Evolutionary conservation across 1,140 invertebrate genomes (phyloP), one percentile per base, ranked within the genome.

Genomic region (Megalopta genalis): DNA sequence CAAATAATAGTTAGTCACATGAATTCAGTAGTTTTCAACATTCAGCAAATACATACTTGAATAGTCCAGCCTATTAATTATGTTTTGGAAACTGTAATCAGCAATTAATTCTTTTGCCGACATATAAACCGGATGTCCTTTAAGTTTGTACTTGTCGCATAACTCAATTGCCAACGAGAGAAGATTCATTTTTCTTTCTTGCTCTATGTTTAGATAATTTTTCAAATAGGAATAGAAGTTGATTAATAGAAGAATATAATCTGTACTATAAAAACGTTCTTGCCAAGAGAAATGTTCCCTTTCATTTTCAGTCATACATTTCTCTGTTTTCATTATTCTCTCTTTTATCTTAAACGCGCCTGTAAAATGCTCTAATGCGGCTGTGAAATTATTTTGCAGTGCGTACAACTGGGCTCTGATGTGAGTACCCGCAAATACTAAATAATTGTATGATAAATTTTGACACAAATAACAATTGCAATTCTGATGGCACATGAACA

Each of bases 391-490:
- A 27, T 88, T 74, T 42, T 90, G 87, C 5, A 90, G 62, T 12
- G 87, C 77, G 39, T 90, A 92, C 0, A 91, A 73, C 42, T 93
- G 90, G 0, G 92, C 92, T 27, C 91, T 85, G 0, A 93, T 87
- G 49, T 88, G 81, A 0, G 86, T 87, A 46, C 83, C 70, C 0
- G 86, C 75, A n/a, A 93, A 90, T 1, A 91, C 84, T 5, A 91
- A 62, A 77, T 90, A 88, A 32, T 90, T 89, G 68, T 92, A 93
- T 4, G 76, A 71, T 6, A 80, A 16, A 76, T 90, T 92, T 7
- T 71, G 66, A 70, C 92, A 93, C 10, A 79, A 86, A 60, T 90
- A 92, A 80, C 92, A 93, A 25, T 63, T 57, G 27, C 92, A 93
- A 25, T 79, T 59, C 2, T 57, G 14, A 25, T 93, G 91, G 7